Conservation (phyloP, 1,140 invertebrate species). For the Spodoptera frugiperda region DNA sequence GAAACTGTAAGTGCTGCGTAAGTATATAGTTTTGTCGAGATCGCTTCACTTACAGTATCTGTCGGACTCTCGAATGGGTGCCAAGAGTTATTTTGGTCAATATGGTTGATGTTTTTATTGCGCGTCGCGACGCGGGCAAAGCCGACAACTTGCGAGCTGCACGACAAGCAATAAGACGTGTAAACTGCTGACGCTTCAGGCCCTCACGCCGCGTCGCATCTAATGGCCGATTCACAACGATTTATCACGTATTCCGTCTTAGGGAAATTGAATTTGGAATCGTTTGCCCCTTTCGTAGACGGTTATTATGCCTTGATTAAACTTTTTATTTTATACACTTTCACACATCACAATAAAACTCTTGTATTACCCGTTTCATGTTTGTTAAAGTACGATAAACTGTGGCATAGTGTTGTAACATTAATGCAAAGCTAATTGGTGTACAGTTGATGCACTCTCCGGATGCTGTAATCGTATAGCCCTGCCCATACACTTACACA, state of each 20-base stretch:
- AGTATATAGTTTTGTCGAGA: conserved; percentile 54
- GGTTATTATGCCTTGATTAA: conserved; percentile 63
- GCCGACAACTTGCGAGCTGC: conserved; percentile 56
- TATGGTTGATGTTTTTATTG: conserved; percentile 84
- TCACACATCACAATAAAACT: conserved; percentile 15
- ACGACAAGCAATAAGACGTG: conserved; percentile 80
- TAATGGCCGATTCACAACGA: conserved; percentile 76
- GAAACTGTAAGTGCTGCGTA: conserved; percentile 48
- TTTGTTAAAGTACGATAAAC: conserved; percentile 26
- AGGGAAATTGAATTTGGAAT: conserved; percentile 71
- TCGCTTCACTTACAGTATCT: conserved; percentile 70
- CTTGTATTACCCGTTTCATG: conserved; percentile 1
- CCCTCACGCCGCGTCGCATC: conserved; percentile 75
- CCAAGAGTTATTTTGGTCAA: conserved; percentile 84
- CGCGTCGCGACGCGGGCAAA: conserved; percentile 71
- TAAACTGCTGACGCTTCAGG: conserved; percentile 77
- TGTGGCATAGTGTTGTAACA: conserved; percentile 14
- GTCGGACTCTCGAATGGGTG: conserved; percentile 71
- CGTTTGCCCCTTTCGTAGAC: conserved; percentile 53
- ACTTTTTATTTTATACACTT: conserved; percentile 52
- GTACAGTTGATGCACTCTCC: conserved; percentile 53
- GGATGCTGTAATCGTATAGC: conserved; percentile 61
- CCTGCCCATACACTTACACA: conserved; percentile 53
- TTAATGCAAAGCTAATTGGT: conserved; percentile 44
- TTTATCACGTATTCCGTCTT: conserved; percentile 76